Conservation (phyloP, 2,888 invertebrate genomes). For the Pyrocoelia pectoralis region DNA sequence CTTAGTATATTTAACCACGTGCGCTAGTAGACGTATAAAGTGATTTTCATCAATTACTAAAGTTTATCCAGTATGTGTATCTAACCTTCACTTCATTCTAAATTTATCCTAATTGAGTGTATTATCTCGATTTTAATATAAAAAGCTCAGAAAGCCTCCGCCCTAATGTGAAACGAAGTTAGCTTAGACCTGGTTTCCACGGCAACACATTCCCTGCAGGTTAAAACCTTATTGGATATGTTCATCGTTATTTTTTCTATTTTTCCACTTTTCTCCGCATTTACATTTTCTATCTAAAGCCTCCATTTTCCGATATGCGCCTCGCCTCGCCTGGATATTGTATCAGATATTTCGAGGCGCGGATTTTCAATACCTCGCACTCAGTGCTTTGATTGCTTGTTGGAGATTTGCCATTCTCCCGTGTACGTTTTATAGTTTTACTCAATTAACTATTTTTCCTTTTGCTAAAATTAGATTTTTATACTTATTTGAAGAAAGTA, state of each 20-base stretch:
- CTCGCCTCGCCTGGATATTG: constrained; percentile 47
- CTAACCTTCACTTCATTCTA: constrained; percentile 22
- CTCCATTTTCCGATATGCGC: constrained; percentile 56
- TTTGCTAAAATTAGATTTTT: constrained; percentile 6
- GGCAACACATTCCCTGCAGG: constrained; percentile 58
- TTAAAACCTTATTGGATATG: constrained; percentile 61
- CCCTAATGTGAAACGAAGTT: constrained; percentile 56
- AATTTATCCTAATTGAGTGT: constrained; percentile 35
- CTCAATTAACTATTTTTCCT: constrained; percentile 43
- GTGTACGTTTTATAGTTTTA: constrained; percentile 40
- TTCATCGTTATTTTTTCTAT: constrained; percentile 58
- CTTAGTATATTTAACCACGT: not conserved
- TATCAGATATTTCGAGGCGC: constrained; percentile 41
- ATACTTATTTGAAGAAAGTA: not conserved
- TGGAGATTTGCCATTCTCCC: constrained; percentile 40
- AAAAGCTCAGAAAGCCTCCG: constrained; percentile 42
- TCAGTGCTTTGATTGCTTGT: constrained; percentile 39
- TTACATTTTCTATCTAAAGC: constrained; percentile 57
- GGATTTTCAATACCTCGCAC: constrained; percentile 32
- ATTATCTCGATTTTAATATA: constrained; percentile 35
- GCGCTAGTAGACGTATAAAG: too few relatives aligned
- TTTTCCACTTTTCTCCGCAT: constrained; percentile 54
- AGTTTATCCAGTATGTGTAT: constrained; percentile 18
- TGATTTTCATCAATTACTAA: constrained; percentile 12
- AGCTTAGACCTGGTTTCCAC: constrained; percentile 53